Evolutionary conservation across 2,113 vertebrate genomes (phyloP).

Genomic region (Xiphias gladius): DNA sequence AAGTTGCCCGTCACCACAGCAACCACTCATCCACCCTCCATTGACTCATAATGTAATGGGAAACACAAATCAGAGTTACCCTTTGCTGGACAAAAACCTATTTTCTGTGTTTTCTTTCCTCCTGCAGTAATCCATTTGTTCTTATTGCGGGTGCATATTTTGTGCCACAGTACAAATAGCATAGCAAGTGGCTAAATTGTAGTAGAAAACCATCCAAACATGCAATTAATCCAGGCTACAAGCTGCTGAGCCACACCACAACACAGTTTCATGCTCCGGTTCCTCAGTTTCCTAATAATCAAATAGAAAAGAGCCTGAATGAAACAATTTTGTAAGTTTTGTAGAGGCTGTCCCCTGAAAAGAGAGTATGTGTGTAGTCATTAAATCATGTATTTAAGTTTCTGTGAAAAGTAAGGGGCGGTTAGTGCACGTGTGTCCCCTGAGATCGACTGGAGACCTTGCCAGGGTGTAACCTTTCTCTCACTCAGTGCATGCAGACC

Average conservation of each 20-base stretch:
- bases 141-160: not conserved
- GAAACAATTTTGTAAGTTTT: too few species aligned
- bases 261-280: not conserved
- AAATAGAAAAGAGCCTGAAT: not conserved
- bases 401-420: too few species aligned
- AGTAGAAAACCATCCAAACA: not conserved
- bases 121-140: not conserved
- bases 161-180: not conserved
- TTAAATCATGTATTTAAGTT: too few species aligned
- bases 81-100: not conserved
- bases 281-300: not conserved
- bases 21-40: constrained; percentile 12
- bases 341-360: too few species aligned
- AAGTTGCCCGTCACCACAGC: constrained; percentile 6
- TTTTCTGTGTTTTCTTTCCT: not conserved
- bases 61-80: not conserved
- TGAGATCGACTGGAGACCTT: too few species aligned
- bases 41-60: not conserved
- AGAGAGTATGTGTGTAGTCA: too few species aligned
- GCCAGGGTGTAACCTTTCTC: too few species aligned
- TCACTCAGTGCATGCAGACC: too few species aligned
- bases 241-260: not conserved
- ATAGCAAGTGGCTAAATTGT: not conserved
- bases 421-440: too few species aligned
- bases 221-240: too few species aligned